Conservation (phyloP, 1,140 invertebrate genomes). For the Chlorops oryzae region DNA sequence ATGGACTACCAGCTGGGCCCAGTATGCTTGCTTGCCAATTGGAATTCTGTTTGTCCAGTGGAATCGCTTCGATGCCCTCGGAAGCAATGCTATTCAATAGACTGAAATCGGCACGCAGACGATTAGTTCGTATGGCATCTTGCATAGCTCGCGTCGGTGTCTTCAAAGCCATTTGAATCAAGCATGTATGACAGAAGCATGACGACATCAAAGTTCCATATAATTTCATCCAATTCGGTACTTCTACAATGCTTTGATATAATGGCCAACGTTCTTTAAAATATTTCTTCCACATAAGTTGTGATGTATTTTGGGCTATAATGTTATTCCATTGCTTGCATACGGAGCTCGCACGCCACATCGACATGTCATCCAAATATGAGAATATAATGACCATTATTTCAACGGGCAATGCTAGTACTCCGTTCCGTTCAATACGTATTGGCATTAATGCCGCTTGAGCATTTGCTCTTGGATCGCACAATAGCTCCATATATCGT, state of each 20-base stretch:
- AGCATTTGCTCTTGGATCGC: constrained; percentile 28
- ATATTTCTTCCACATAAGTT: constrained; percentile 71
- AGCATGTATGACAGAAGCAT: constrained; percentile 76
- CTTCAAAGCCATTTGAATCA: constrained; percentile 68
- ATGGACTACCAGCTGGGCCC: constrained; percentile 83
- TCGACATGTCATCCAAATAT: constrained; percentile 83
- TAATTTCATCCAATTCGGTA: constrained; percentile 72
- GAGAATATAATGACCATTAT: constrained; percentile 83
- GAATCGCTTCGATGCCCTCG: constrained; percentile 83
- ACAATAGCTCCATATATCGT: constrained; percentile 31
- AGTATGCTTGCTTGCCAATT: constrained; percentile 90
- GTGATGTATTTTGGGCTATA: constrained; percentile 65
- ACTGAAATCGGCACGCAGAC: constrained; percentile 65
- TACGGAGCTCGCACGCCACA: constrained; percentile 80
- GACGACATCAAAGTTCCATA: constrained; percentile 62
- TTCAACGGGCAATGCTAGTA: constrained; percentile 48
- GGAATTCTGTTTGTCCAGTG: constrained; percentile 72
- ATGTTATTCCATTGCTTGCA: constrained; percentile 78
- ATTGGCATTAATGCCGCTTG: background rate
- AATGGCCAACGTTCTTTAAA: constrained; percentile 74
- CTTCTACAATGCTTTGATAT: constrained; percentile 63
- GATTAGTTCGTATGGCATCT: constrained; percentile 67
- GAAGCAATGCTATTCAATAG: constrained; percentile 71
- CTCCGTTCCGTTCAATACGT: constrained; percentile 12
- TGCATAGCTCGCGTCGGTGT: constrained; percentile 58